phyloP scores from a whole-genome alignment of 2,797 vertebrate genomes.

The Pelobates cultripes region DNA sequence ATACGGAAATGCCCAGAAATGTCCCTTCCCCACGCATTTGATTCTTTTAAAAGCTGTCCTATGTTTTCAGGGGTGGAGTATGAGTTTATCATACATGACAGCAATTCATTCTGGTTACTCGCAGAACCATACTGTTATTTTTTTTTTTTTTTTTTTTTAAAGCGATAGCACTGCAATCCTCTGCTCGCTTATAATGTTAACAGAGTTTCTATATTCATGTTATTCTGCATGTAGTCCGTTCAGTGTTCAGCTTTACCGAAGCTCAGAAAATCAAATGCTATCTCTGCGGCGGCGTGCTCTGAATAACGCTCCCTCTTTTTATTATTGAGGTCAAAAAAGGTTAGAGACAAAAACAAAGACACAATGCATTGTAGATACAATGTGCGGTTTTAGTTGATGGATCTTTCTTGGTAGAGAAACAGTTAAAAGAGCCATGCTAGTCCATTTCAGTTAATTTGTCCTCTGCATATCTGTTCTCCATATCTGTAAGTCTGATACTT shows the following conservation, averaged over 20 bases:
- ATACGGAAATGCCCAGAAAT: not conserved
- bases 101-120: not conserved
- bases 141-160: not conserved
- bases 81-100: not conserved
- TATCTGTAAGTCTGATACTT: not conserved
- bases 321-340: too few relatives aligned
- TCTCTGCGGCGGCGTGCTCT: not conserved
- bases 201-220: not conserved
- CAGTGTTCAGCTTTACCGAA: too few relatives aligned
- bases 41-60: not conserved
- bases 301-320: not conserved
- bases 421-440: too few relatives aligned
- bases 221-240: not conserved
- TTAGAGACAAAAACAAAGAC: too few relatives aligned
- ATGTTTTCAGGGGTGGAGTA: not conserved
- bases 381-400: too few relatives aligned
- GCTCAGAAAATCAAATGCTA: not conserved
- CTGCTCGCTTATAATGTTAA: not conserved
- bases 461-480: not conserved
- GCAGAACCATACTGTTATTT: too few relatives aligned
- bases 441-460: too few relatives aligned
- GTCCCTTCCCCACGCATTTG: not conserved
- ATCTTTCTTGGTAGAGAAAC: too few relatives aligned
- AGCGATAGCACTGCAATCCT: not conserved
- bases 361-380: too few relatives aligned